Base-by-base conservation (phyloP, 2,888 invertebrate species). In the Pharmacophagus antenor region DNA sequence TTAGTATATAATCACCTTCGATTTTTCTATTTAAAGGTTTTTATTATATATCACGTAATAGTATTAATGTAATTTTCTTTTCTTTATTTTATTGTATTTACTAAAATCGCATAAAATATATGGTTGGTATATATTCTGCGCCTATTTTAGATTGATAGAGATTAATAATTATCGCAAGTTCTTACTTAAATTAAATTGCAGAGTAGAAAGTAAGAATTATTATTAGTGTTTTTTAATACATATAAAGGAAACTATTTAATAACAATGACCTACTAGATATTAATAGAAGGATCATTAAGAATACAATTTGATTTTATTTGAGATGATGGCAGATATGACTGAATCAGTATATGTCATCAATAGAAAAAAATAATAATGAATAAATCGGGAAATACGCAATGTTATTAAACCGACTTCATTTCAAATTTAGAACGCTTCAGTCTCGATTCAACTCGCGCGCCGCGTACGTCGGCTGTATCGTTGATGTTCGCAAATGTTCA, bases 361-460 rank as follows among this genome's bases (percentile, higher is more conserved):
- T n/a, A 44, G 17, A 44, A 44, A 37, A 41, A 47, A 70, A 70
- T 74, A 75, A n/a, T n/a, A n/a, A n/a, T n/a, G n/a, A 77, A 81
- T 85, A 88, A 84, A 81, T 80, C 76, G 79, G 84, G 80, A 86
- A 89, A 88, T 85, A 84, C 79, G 82, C 80, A 77, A 84, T 86
- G 84, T 85, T 87, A 85, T 85, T 85, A 88, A 85, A 82, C 76
- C 81, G 86, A 84, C 86, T 85, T 83, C 81, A 82, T 80, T 82
- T 84, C 84, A 82, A 88, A 88, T 84, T 84, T 89, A 88, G 88
- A 84, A 77, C 76, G 68, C 79, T 82, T 79, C 89, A 89, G 89
- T 89, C 84, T 79, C 76, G 82, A 76, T 77, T 66, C 67, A 66
- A 62, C 66, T 68, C 72, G 78, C 76, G 78, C 67, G 76, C 80